Evolutionary conservation across 2,797 vertebrate species (phyloP).

Genomic region (Ambastaia sidthimunki): DNA sequence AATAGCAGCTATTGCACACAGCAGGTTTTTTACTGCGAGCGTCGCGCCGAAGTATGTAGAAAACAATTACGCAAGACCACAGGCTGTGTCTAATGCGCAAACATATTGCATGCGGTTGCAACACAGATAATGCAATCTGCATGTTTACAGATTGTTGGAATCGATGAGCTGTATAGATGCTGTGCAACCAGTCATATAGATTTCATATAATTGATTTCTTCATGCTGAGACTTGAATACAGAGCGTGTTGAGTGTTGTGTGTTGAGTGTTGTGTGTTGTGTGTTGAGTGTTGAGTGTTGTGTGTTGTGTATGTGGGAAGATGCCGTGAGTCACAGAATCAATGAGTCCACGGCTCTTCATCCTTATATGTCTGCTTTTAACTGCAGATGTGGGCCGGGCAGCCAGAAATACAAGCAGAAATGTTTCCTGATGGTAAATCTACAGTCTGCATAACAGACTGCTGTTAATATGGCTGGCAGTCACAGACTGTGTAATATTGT

Average conservation of each 20-base stretch:
- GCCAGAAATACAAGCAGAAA: constrained; percentile 3
- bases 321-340: constrained; percentile 28
- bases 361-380: constrained; percentile 28
- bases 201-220: background rate
- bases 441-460: background rate
- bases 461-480: constrained; percentile 1
- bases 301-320: constrained; percentile 11
- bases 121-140: background rate
- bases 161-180: background rate
- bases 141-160: too few relatives aligned
- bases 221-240: constrained; percentile 28
- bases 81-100: background rate
- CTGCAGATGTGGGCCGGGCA: constrained; percentile 2
- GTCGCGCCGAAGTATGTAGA: background rate
- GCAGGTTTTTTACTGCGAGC: background rate
- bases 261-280: background rate
- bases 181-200: background rate
- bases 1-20: constrained; percentile 9
- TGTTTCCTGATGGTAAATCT: constrained; percentile 13
- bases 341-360: constrained; percentile 3
- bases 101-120: background rate
- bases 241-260: background rate
- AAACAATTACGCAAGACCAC: constrained; percentile 2
- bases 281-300: background rate
- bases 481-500: background rate